Evolutionary conservation across 2,888 invertebrate species (phyloP).

Genomic region (Nomada flava): DNA sequence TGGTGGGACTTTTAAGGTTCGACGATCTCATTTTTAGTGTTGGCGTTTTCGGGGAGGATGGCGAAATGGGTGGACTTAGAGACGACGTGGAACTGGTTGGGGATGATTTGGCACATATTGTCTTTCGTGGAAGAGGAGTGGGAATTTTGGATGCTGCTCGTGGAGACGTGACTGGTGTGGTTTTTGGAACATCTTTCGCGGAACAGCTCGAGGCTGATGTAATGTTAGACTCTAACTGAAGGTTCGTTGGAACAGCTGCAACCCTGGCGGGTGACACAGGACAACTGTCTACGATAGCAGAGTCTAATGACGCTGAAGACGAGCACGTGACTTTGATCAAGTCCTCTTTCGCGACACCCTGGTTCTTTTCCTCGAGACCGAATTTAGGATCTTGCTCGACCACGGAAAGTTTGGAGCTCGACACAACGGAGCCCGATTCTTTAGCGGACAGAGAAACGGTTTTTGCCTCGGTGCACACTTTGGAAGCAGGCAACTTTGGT

Average conservation of each 20-base stretch:
- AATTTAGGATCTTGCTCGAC: conserved; percentile 42
- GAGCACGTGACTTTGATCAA: conserved; percentile 15
- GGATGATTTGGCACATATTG: conserved; percentile 62
- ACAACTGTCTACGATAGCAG: conserved; percentile 33
- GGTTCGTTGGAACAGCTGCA: conserved; percentile 45
- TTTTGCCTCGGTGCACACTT: conserved; percentile 50
- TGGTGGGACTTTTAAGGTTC: conserved; percentile 55
- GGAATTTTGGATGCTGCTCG: conserved; percentile 81
- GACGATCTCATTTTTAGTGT: conserved; percentile 60
- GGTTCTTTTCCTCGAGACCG: conserved; percentile 25
- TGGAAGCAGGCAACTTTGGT: conserved; percentile 52
- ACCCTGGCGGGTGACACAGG: conserved; percentile 34
- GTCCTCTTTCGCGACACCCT: conserved; percentile 38
- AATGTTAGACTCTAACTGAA: conserved; percentile 48
- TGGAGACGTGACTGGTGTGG: conserved; percentile 64
- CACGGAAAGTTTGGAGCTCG: conserved; percentile 40
- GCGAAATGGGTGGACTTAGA: conserved; percentile 59
- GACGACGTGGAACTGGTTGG: conserved; percentile 62
- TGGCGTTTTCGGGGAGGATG: conserved; percentile 63
- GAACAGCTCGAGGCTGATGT: conserved; percentile 41
- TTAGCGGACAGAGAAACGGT: conserved; percentile 47
- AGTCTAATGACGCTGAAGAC: conserved; percentile 20
- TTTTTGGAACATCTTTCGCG: conserved; percentile 50
- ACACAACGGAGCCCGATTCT: conserved; percentile 33
- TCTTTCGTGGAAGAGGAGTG: conserved; percentile 80